These are phyloP conservation scores for Phalanger gymnotis DNA, from an alignment of 2,797 vertebrate genomes.

Conservation along the genomic window DNA sequence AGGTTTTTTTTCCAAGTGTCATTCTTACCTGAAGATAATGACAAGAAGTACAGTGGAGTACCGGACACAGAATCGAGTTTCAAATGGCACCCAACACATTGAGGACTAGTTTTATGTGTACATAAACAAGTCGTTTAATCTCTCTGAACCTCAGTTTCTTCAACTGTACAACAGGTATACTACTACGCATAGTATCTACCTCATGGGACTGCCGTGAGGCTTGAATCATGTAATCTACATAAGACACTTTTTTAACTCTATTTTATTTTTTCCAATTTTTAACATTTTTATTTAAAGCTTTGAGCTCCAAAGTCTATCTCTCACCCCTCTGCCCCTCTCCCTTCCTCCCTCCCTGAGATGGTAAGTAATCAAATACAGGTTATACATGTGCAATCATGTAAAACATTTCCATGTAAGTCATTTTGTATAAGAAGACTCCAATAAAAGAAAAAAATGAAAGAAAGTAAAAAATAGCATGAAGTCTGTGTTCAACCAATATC, in stretches of 20 bases:
- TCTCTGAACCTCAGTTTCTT: not conserved
- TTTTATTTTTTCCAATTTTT: too few relatives aligned
- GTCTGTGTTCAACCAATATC: too few relatives aligned
- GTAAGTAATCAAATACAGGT: too few relatives aligned
- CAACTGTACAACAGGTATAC: not conserved
- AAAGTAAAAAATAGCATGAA: too few relatives aligned
- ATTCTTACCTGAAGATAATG: not conserved
- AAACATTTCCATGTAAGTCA: too few relatives aligned
- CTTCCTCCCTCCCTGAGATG: too few relatives aligned
- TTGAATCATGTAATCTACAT: not conserved
- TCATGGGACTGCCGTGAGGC: not conserved
- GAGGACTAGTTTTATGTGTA: not conserved
- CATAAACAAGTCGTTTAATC: not conserved
- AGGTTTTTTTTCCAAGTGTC: constrained; percentile 46
- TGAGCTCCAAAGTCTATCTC: too few relatives aligned
- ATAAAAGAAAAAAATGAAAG: too few relatives aligned
- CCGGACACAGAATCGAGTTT: not conserved
- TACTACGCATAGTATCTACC: not conserved
- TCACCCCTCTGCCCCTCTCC: too few relatives aligned
- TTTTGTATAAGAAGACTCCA: too few relatives aligned
- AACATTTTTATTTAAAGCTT: too few relatives aligned
- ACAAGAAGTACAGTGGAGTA: not conserved
- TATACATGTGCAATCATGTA: too few relatives aligned
- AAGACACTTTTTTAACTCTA: not conserved
- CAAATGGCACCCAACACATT: not conserved